phyloP scores from a whole-genome alignment of 2,113 vertebrate species.

The Lucifuga dentata region DNA sequence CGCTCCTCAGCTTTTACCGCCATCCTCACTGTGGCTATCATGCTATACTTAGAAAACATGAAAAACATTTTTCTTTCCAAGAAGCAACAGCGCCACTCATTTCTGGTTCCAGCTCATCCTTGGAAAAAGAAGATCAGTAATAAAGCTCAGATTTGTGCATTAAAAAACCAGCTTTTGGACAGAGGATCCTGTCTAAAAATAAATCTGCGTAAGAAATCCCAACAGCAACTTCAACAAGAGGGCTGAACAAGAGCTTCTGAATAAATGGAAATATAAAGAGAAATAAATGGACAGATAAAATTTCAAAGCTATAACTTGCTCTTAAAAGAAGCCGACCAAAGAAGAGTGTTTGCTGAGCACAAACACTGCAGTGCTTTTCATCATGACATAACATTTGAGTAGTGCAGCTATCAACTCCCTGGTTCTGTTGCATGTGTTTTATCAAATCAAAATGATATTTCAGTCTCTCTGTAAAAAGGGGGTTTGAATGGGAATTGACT shows the following conservation, averaged over 20 bases:
- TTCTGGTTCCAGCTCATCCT: constrained; percentile 1
- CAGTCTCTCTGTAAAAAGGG: constrained; percentile 30
- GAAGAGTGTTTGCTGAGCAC: constrained; percentile 20
- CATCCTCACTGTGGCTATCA: constrained; percentile 1
- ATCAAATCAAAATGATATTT: constrained; percentile 50
- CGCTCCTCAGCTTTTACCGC: constrained; percentile 11
- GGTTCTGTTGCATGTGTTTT: constrained; percentile 37
- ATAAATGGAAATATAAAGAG: neutral
- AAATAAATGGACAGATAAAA: neutral
- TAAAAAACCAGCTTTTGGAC: constrained; percentile 16
- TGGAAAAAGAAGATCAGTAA: constrained; percentile 25
- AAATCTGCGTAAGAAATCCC: constrained; percentile 14
- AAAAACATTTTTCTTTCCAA: constrained; percentile 27
- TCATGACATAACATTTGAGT: constrained; percentile 15
- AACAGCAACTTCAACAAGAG: neutral
- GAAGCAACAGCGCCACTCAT: neutral
- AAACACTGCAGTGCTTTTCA: constrained; percentile 18
- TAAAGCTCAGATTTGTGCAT: constrained; percentile 20
- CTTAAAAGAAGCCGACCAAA: constrained; percentile 3
- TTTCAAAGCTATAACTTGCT: constrained; percentile 23
- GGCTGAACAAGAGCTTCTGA: neutral
- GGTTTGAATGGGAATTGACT: constrained; percentile 40
- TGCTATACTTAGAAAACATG: constrained; percentile 3
- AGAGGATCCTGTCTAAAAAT: constrained; percentile 29
- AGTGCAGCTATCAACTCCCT: constrained; percentile 9